Percentiles rank a stretch among this genome's conserved stretches.
These are phyloP conservation scores for Octomys mimax DNA, from an alignment of 2,797 vertebrate species.

Conservation along the genomic window DNA sequence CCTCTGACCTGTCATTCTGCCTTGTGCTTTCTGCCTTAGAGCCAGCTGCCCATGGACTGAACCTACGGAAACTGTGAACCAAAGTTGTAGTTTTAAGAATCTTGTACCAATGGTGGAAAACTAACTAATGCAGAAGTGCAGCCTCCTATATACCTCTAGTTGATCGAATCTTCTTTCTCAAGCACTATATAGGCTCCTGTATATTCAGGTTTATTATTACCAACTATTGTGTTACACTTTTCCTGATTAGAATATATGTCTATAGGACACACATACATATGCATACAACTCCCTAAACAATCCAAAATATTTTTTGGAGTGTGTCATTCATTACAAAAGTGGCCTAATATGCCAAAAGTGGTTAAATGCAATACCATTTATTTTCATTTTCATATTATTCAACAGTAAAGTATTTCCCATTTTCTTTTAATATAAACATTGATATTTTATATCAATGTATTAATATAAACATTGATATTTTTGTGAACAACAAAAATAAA, in stretches of 20 bases:
- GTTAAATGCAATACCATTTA: neutral
- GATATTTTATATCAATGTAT: too few relatives aligned
- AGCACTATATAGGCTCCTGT: neutral
- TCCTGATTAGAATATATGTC: neutral
- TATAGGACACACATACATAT: neutral
- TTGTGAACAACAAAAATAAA: neutral
- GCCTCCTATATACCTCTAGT: too few relatives aligned
- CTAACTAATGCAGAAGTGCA: neutral
- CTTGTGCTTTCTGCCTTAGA: neutral
- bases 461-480: neutral
- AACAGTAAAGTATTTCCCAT: neutral
- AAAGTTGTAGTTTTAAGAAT: neutral
- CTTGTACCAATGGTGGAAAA: neutral
- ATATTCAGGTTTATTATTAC: neutral
- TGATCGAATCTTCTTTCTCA: neutral
- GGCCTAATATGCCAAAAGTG: neutral
- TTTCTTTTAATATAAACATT: neutral
- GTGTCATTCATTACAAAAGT: neutral
- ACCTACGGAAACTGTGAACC: neutral
- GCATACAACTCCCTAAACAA: neutral
- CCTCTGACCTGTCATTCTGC: neutral
- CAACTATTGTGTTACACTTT: neutral
- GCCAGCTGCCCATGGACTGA: neutral
- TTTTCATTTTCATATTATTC: neutral
- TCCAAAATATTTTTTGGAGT: neutral